Evolutionary conservation across 1,140 invertebrate species (phyloP), one percentile per base, ranked within the genome.

Genomic region (Drosophila arawakana): DNA sequence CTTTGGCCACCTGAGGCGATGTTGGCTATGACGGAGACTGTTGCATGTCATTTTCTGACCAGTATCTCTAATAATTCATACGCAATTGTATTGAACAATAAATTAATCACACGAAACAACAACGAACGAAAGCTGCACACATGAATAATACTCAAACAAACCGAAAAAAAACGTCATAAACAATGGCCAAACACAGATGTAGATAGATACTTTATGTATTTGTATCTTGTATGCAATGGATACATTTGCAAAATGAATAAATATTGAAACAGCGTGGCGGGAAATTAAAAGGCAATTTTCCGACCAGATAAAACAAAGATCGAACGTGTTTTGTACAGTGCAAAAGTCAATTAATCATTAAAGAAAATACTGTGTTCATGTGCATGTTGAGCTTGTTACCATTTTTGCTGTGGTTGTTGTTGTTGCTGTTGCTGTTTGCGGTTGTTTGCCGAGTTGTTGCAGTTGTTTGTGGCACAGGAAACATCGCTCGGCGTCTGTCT

Each of bases 341-440:
- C 82, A 86, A 86, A 86, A 86, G 82, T 86, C 82, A 86, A 86
- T 86, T 86, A 86, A 86, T 86, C 82, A 86, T 86, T 88, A 82
- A 68, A 76, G 80, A 74, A 70, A 85, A 86, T 76, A 66, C 60
- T 54, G 69, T 76, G 68, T 76, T 65, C 60, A 55, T 69, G 66
- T 70, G 72, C 67, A 70, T 74, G 72, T 70, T 50, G 57, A 55
- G 25, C 65, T 69, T 73, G 65, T 73, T 72, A 72, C 44, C 59
- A 49, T 34, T 65, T 37, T 13, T 70, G 57, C 43, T 58, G 46
- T 47, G 3, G 18, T 21, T 54, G 39, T 35, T 57, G 63, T 37
- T 69, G 72, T 58, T 76, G 47, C 18, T 30, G 30, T 62, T 44
- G 59, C 25, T 67, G 49, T 49, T 46, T 44, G 41, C n/a, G 46